These are phyloP conservation scores for Ladona fulva DNA, from an alignment of 1,140 invertebrate genomes.

Conservation along the genomic window DNA sequence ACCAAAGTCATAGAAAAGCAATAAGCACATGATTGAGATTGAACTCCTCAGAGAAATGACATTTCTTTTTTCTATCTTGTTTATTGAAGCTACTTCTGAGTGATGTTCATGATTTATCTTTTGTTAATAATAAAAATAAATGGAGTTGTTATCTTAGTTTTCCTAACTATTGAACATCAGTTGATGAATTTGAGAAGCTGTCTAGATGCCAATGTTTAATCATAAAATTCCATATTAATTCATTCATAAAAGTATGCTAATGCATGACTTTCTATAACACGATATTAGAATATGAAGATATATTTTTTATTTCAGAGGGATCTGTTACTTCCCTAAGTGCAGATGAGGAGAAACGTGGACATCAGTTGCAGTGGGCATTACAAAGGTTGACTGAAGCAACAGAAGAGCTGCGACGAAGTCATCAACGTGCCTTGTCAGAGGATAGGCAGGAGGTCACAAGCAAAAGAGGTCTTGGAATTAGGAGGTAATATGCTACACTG, in stretches of 20 bases:
- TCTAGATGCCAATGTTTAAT: slow-evolving; percentile 19
- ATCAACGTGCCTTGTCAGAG: slow-evolving; percentile 34
- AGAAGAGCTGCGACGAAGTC: slow-evolving; percentile 41
- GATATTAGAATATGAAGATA: slow-evolving; percentile 13
- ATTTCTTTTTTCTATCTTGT: too few species aligned
- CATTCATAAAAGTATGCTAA: slow-evolving; percentile 21
- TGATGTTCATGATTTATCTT: too few species aligned
- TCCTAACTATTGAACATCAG: too few species aligned
- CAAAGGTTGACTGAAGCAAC: slow-evolving; percentile 41
- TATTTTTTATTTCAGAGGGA: background rate
- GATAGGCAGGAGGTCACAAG: slow-evolving; percentile 40
- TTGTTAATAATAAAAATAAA: too few species aligned
- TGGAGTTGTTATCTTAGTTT: too few species aligned
- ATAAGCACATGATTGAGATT: too few species aligned
- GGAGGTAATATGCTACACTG: slow-evolving; percentile 22
- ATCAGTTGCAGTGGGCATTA: slow-evolving; percentile 34
- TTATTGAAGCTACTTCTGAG: too few species aligned
- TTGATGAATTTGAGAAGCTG: background rate
- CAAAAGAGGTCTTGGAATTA: slow-evolving; percentile 23
- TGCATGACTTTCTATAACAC: background rate
- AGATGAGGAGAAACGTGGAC: slow-evolving; percentile 26
- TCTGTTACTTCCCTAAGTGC: slow-evolving; percentile 18
- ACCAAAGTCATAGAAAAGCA: too few species aligned
- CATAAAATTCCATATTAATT: slow-evolving; percentile 23
- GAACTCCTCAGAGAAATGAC: too few species aligned